phyloP scores from a whole-genome alignment of 2,113 vertebrate species.

The Jaculus jaculus region DNA sequence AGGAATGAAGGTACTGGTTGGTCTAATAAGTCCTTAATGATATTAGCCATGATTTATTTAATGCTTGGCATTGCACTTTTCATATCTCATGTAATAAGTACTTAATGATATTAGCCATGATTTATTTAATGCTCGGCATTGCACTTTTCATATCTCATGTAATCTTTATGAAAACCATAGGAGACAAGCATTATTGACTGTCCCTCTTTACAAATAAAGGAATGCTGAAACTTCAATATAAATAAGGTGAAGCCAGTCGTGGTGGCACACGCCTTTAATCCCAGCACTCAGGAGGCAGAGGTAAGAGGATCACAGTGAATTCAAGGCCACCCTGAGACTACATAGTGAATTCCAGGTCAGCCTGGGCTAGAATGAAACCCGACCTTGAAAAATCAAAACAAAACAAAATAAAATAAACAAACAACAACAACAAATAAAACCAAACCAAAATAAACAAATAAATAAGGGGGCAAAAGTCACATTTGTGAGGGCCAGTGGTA shows the following conservation, averaged over 20 bases:
- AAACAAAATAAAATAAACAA: too few relatives aligned
- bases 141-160: background rate
- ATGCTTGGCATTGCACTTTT: background rate
- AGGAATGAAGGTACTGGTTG: background rate
- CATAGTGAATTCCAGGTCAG: too few relatives aligned
- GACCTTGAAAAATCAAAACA: too few relatives aligned
- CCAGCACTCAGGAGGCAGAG: too few relatives aligned
- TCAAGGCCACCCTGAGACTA: too few relatives aligned
- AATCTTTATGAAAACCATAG: background rate
- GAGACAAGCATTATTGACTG: background rate
- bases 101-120: background rate
- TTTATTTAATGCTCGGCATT: background rate
- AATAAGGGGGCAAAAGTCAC: background rate
- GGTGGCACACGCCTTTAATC: too few relatives aligned
- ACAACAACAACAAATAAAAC: too few relatives aligned
- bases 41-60: background rate
- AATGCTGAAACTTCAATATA: background rate
- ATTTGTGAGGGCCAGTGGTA: background rate
- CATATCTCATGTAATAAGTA: background rate
- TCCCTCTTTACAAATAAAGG: background rate
- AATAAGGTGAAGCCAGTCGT: too few relatives aligned
- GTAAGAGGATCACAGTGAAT: too few relatives aligned
- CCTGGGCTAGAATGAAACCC: too few relatives aligned
- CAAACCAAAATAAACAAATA: too few relatives aligned
- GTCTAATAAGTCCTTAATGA: background rate